A percentile compares a stretch with the other conserved stretches of the same genome.
phyloP scores from a whole-genome alignment of 2,888 invertebrate species.

The Lithophane leautieri region DNA sequence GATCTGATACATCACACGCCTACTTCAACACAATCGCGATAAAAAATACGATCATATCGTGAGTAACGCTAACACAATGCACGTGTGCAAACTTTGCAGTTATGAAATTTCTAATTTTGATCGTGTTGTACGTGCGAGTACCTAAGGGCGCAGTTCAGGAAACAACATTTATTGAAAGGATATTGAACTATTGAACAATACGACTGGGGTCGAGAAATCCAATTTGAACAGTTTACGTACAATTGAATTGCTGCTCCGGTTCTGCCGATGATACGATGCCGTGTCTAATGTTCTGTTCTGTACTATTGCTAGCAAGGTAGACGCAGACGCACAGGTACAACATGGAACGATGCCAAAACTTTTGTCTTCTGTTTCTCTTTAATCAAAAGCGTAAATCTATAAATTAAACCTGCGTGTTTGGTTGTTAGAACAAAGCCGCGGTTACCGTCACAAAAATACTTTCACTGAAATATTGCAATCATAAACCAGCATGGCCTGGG shows the following conservation, averaged over 20 bases:
- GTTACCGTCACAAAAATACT: conserved; percentile 80
- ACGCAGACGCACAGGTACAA: conserved; percentile 56
- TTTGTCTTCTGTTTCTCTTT: conserved; percentile 73
- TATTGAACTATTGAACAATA: conserved; percentile 57
- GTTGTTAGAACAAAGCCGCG: conserved; percentile 72
- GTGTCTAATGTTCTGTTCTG: conserved; percentile 24
- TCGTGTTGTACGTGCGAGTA: conserved; percentile 45
- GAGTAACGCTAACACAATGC: conserved; percentile 48
- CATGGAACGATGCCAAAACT: conserved; percentile 72
- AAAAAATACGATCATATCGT: conserved; percentile 57
- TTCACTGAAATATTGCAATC: conserved; percentile 81
- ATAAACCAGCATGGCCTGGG: conserved; percentile 74
- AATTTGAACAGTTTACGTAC: conserved; percentile 40
- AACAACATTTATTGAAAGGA: conserved; percentile 59
- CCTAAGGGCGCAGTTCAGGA: conserved; percentile 43
- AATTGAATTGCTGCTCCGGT: conserved; percentile 34
- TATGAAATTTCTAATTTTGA: conserved; percentile 62
- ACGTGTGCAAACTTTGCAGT: conserved; percentile 51
- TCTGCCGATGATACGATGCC: conserved; percentile 20
- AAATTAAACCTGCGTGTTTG: conserved; percentile 76
- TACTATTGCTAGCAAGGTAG: conserved; percentile 39
- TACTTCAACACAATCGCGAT: conserved; percentile 45
- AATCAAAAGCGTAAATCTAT: conserved; percentile 73
- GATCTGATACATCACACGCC: conserved; percentile 35
- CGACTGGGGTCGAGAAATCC: conserved; percentile 27